Evolutionary conservation across 1,140 invertebrate species (phyloP), one percentile per base, ranked within the genome.

Genomic region (Ceratina australensis): DNA sequence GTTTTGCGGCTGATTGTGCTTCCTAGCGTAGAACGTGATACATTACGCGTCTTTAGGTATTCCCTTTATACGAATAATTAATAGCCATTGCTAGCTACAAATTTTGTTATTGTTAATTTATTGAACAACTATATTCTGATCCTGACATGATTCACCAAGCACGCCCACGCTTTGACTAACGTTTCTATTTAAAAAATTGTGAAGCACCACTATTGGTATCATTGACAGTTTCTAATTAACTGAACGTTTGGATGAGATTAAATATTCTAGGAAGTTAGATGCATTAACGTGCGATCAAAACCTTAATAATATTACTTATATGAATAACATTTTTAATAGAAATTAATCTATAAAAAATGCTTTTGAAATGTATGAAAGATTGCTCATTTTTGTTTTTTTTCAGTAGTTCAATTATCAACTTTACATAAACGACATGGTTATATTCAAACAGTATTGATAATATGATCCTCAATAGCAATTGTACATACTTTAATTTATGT

Each of bases 131-230:
- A 63, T 83, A 83, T 78, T 84, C 66, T 80, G 81, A 20, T 78
- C 79, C 52, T 83, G 80, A 85, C 77, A 85, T 63, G 18, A 59
- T 86, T 87, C 68, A 49, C 57, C 13, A 18, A n/a, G 24, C 18
- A 68, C 42, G 18, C 42, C 18, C 52, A 66, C 18, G 15, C 20
- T 65, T 49, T 61, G n/a, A 56, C 56, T 52, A 49, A 64, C 54
- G 73, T 72, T 73, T 72, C 56, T 78, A 75, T 10, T 28, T 49
- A 52, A 2, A 26, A 15, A 1, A 56, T 66, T 81, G 24, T 60
- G 16, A 59, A 67, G 24, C 20, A 47, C 8, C 20, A 5, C 12
- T 7, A 22, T 56, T 26, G 67, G 24, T 66, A 22, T 49, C 28
- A 20, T 54, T 47, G 15, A 57, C 4, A 64, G 15, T 24, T 2